A percentile compares a stretch with the other conserved stretches of the same genome.
Evolutionary conservation across 92 coral and sea anemone genomes (phyloP).

Genomic region (Paramuricea clavata): DNA sequence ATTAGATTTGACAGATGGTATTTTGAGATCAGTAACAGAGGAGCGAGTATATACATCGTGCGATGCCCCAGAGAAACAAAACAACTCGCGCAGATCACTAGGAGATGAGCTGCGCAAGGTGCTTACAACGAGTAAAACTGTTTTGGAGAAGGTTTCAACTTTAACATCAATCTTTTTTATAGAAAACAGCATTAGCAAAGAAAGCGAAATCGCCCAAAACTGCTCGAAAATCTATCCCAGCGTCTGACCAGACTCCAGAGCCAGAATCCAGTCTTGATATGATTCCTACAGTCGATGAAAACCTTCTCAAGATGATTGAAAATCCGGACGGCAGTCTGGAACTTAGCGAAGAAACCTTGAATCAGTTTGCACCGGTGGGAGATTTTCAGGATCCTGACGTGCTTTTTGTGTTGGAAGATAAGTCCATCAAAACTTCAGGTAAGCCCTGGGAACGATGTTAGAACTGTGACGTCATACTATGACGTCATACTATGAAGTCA

Average conservation of each 20-base stretch:
- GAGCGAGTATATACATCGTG: too few relatives aligned
- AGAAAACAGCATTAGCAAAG: not conserved
- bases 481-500: not conserved
- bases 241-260: not conserved
- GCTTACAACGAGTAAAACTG: too few relatives aligned
- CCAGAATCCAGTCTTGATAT: not conserved
- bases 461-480: too few relatives aligned
- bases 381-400: slow-evolving; percentile 23
- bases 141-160: too few relatives aligned
- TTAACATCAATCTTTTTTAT: too few relatives aligned
- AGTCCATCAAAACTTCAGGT: slow-evolving; percentile 1
- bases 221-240: not conserved
- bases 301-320: slow-evolving; percentile 18
- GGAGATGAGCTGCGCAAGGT: too few relatives aligned
- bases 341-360: slow-evolving; percentile 14
- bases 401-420: not conserved
- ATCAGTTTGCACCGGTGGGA: slow-evolving; percentile 35
- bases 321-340: slow-evolving; percentile 23
- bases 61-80: too few relatives aligned
- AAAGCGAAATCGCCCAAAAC: slow-evolving; percentile 18
- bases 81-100: too few relatives aligned
- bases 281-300: slow-evolving; percentile 35
- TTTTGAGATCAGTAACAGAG: too few relatives aligned
- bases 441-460: not conserved
- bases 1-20: too few relatives aligned